Evolutionary conservation across 2,888 invertebrate species (phyloP).

Genomic region (Tribolium freemani): DNA sequence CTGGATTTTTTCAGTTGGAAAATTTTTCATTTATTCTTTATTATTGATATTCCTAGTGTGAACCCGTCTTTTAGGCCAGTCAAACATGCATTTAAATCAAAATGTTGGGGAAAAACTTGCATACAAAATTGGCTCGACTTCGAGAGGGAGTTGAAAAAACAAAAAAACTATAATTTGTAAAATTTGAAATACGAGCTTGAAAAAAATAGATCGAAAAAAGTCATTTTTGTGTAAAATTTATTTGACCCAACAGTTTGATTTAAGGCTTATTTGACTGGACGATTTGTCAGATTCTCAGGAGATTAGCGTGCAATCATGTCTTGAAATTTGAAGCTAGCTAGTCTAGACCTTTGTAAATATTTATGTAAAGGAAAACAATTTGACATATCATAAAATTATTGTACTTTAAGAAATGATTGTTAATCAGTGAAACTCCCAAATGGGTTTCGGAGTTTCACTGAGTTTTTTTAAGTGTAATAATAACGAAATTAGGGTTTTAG

Average conservation of each 20-base stretch:
- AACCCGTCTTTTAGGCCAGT: neutral
- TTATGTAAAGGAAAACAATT: slow-evolving; percentile 60
- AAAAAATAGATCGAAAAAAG: too few relatives aligned
- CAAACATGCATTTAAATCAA: too few relatives aligned
- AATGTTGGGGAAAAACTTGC: too few relatives aligned
- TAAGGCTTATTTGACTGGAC: too few relatives aligned
- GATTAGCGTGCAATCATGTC: slow-evolving; percentile 24
- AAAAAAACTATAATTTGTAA: too few relatives aligned
- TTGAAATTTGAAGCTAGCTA: slow-evolving; percentile 24
- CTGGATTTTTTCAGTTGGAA: neutral
- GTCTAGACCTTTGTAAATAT: slow-evolving; percentile 41
- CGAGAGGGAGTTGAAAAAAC: too few relatives aligned
- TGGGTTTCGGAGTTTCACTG: slow-evolving; percentile 5
- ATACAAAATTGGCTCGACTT: too few relatives aligned
- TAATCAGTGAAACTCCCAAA: slow-evolving; percentile 32
- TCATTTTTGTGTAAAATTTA: too few relatives aligned
- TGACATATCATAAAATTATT: slow-evolving; percentile 63
- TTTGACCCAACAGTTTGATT: too few relatives aligned
- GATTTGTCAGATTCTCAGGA: slow-evolving; percentile 26
- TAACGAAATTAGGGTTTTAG: slow-evolving; percentile 32
- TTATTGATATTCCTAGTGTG: slow-evolving; percentile 1
- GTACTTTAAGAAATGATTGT: slow-evolving; percentile 52
- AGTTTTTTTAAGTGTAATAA: slow-evolving; percentile 45
- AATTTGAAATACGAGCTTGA: too few relatives aligned
- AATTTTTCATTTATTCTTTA: slow-evolving; percentile 2